Conservation (phyloP, 2,888 invertebrate species). For the Drosophila koepferae region DNA sequence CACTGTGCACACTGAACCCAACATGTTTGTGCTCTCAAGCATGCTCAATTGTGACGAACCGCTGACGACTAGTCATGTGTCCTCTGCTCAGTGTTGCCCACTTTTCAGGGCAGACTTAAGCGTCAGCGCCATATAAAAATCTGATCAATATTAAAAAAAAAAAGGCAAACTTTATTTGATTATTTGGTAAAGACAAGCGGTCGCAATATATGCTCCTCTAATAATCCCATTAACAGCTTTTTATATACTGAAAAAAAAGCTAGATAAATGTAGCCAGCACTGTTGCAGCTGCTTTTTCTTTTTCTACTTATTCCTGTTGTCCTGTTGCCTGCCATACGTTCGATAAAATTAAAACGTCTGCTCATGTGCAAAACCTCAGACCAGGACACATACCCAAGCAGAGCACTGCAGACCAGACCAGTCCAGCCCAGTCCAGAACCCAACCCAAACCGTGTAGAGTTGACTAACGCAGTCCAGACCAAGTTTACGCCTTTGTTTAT, state of each 20-base stretch:
- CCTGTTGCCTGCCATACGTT: slow-evolving; percentile 60
- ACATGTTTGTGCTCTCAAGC: slow-evolving; percentile 74
- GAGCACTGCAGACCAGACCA: not conserved
- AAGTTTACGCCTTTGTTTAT: slow-evolving; percentile 72
- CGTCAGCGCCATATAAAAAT: not conserved
- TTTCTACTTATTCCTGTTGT: not conserved
- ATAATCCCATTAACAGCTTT: not conserved
- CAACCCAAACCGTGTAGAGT: not conserved
- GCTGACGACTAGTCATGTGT: slow-evolving; percentile 27
- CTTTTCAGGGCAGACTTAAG: not conserved
- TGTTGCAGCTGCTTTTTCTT: slow-evolving; percentile 10
- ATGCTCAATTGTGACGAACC: slow-evolving; percentile 62
- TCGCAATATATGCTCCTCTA: not conserved
- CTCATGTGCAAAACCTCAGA: slow-evolving; percentile 65
- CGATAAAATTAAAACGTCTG: slow-evolving; percentile 78
- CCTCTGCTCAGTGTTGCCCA: slow-evolving; percentile 18
- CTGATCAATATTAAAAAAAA: not conserved
- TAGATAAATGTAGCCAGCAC: slow-evolving; percentile 11
- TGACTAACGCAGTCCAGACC: slow-evolving; percentile 27
- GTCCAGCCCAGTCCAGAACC: not conserved
- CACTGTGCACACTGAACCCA: slow-evolving; percentile 11
- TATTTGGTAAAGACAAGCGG: not conserved
- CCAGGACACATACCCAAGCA: slow-evolving; percentile 7
- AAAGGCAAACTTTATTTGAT: not conserved
- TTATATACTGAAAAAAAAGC: not conserved